A percentile compares a stretch with the other conserved stretches of the same genome.
These are phyloP conservation scores for Drosophila prosaltans DNA, from an alignment of 1,140 invertebrate genomes.

Conservation along the genomic window DNA sequence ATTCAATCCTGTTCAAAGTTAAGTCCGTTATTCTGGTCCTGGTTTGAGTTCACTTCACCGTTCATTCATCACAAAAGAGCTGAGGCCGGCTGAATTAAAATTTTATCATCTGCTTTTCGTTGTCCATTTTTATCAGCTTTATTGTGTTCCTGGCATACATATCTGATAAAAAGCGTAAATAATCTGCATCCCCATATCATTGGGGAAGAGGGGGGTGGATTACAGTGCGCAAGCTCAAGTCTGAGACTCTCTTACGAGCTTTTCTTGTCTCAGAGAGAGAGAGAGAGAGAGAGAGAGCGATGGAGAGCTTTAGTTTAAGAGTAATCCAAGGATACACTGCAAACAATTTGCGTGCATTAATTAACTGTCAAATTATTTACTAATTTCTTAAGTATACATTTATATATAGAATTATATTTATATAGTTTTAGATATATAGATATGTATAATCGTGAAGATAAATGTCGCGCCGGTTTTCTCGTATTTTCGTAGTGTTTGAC, in stretches of 20 bases:
- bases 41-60: neutral
- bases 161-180: slow-evolving; percentile 47
- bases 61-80: slow-evolving; percentile 2
- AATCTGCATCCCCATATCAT: slow-evolving; percentile 13
- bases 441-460: slow-evolving; percentile 40
- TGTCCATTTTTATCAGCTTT: slow-evolving; percentile 58
- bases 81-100: slow-evolving; percentile 28
- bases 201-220: neutral
- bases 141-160: slow-evolving; percentile 58
- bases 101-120: slow-evolving; percentile 40
- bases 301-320: slow-evolving; percentile 26
- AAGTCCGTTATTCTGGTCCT: neutral
- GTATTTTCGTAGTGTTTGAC: slow-evolving; percentile 41
- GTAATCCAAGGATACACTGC: slow-evolving; percentile 45
- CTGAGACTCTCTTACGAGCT: slow-evolving; percentile 12
- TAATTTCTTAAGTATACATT: slow-evolving; percentile 34
- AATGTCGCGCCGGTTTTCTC: slow-evolving; percentile 38
- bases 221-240: slow-evolving; percentile 20
- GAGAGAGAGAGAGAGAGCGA: neutral
- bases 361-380: slow-evolving; percentile 39
- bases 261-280: slow-evolving; percentile 1
- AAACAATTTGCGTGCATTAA: slow-evolving; percentile 28
- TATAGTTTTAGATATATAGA: slow-evolving; percentile 16
- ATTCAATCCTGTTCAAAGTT: slow-evolving; percentile 4
- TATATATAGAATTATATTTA: slow-evolving; percentile 37